Evolutionary conservation across 1,140 invertebrate genomes (phyloP), one percentile per base, ranked within the genome.

Genomic region (Drosophila varians): DNA sequence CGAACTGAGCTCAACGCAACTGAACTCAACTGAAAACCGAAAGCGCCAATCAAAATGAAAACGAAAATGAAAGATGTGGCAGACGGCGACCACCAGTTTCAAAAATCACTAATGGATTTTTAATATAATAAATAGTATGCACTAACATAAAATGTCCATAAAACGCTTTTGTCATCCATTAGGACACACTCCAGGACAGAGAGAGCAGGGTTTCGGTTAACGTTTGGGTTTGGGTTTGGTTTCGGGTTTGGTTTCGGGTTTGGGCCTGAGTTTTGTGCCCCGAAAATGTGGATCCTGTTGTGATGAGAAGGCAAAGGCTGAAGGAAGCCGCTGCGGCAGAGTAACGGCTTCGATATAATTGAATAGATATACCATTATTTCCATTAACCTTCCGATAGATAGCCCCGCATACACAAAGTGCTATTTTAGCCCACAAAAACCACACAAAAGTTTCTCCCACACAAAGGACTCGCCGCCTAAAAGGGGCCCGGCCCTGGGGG

Each of bases 61-160:
- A 21, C 23, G 49, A 82, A 86, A 80, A 86, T 86, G 76, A 79
- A 77, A 86, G 77, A 73, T 76, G 64, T 53, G 64, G 45, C 38
- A 42, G 38, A 18, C n/a, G 72, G 53, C 72, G 80, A 80, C 80
- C 80, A 76, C 80, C 86, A 84, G 76, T 73, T 84, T 86, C 80
- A 84, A 84, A 84, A 86, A 84, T 84, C 80, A 76, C 80, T 84
- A 84, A 84, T 84, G 80, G 80, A 86, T 86, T 80, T 84, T 86
- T 86, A 84, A 84, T 84, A 84, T 84, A 84, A 84, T 84, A 86
- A 86, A 84, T 86, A 84, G 76, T 80, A 73, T 75, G 80, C 68
- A 72, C 69, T 71, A 72, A 72, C 70, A 73, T 73, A 31, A 73
- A 73, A 64, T 64, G 45, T 48, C 51, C 48, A 54, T 57, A 65